These are phyloP conservation scores for Urophycis tenuis DNA, from an alignment of 2,797 vertebrate genomes.

Conservation along the genomic window DNA sequence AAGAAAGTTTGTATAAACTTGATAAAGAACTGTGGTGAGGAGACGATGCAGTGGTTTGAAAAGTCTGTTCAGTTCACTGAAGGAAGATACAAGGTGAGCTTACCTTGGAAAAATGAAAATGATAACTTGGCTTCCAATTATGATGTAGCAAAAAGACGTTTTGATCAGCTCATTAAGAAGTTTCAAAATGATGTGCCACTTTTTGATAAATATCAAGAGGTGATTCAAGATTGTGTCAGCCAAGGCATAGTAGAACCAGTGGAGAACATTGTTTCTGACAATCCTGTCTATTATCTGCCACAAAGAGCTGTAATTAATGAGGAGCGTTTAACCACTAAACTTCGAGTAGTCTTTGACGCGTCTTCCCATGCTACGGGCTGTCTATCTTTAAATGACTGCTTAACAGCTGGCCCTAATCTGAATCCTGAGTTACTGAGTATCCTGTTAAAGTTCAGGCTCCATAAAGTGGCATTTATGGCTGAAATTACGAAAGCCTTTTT, in stretches of 20 bases:
- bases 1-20: too few species aligned
- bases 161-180: too few species aligned
- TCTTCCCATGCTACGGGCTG: neutral
- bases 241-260: too few species aligned
- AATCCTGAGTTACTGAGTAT: slow-evolving; percentile 6
- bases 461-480: slow-evolving; percentile 16
- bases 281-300: too few species aligned
- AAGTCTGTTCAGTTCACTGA: neutral
- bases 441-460: slow-evolving; percentile 10
- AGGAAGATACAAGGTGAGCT: slow-evolving; percentile 10
- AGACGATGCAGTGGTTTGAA: neutral
- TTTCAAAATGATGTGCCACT: too few species aligned
- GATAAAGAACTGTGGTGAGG: neutral
- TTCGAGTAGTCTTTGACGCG: slow-evolving; percentile 1
- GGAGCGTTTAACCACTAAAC: neutral
- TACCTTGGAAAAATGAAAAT: slow-evolving; percentile 4
- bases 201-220: too few species aligned
- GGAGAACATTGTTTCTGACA: too few species aligned
- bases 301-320: too few species aligned
- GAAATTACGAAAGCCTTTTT: slow-evolving; percentile 20
- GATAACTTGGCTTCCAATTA: too few species aligned
- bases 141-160: too few species aligned
- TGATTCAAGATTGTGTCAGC: too few species aligned
- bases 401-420: neutral
- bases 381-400: neutral